These are phyloP conservation scores for Eolophus roseicapilla DNA, from an alignment of 2,113 vertebrate genomes.

Conservation along the genomic window DNA sequence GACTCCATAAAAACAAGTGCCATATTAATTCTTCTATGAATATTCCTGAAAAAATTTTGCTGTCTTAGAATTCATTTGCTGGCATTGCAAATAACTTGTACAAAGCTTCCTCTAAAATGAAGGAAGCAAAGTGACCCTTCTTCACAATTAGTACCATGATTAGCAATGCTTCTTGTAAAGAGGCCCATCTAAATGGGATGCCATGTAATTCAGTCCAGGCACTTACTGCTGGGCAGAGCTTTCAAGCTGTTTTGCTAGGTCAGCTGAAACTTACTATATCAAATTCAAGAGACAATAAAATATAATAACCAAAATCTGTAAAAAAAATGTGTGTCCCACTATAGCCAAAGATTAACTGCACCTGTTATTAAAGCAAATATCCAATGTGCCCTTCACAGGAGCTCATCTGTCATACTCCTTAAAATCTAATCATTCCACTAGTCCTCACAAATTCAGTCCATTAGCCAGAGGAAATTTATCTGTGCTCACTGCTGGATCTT, in stretches of 20 bases:
- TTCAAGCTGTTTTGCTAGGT: neutral
- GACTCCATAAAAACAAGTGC: neutral
- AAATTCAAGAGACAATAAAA: neutral
- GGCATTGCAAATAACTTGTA: neutral
- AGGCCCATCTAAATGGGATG: neutral
- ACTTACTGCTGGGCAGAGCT: neutral
- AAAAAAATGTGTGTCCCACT: neutral
- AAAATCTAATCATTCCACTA: neutral
- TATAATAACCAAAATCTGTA: neutral
- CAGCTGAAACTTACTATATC: neutral
- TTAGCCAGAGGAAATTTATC: neutral
- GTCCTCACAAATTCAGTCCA: neutral
- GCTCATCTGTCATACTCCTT: neutral
- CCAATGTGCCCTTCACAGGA: neutral
- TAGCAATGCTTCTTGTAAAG: neutral
- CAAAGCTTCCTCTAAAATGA: neutral
- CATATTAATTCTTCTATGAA: neutral
- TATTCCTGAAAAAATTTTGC: neutral
- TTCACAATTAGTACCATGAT: neutral
- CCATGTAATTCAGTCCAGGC: neutral
- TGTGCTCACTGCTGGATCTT: neutral
- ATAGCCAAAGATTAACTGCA: neutral
- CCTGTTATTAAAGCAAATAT: conserved; percentile 16
- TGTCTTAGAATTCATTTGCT: neutral
- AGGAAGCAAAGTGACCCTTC: neutral